Evolutionary conservation across 2,888 invertebrate species (phyloP), one percentile per base, ranked within the genome.

Genomic region (Magallana nippona): DNA sequence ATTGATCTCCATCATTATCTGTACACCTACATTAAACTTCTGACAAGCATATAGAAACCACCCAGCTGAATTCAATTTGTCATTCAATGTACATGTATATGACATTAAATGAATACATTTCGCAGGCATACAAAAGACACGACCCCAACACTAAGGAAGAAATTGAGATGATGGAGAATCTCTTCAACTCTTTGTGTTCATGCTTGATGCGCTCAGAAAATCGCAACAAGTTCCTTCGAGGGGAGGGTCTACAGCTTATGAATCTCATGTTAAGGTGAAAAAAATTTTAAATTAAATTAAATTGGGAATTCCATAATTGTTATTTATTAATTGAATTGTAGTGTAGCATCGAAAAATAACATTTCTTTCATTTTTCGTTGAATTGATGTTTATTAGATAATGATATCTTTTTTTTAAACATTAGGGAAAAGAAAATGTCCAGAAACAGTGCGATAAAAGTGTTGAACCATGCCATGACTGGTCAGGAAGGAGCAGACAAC

Each of bases 241-340:
- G 98, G 1, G 99, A 99, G 95, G 99, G 99, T 2, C 95, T 99
- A 80, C 99, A 99, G 94, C 96, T 99, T 78, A 99, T 99, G 99
- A 99, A 99, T 95, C 96, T 99, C 85, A 99, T 99, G 98, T 95
- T 99, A 62, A 96, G 96, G 96, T 96, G 71, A 71, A 44, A 5
- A 44, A 44, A 8, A 5, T 44, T 44, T 44, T 44, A 44, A 44
- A n/a, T n/a, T n/a, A n/a, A n/a, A n/a, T n/a, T n/a, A n/a, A 10
- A 44, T 10, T 44, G 44, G 44, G 0, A 0, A 44, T 27, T 27
- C 27, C 27, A 27, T 27, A 27, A 27, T 27, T 27, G 27, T 27
- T 27, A 27, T 27, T 27, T 44, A 44, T 44, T 44, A 3, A 44
- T 44, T 44, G 44, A 8, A 44, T 44, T 44, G 44, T 44, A 44